These are phyloP conservation scores for Trissonchulus sp. DNA, from an alignment of 2,888 invertebrate species.

Conservation along the genomic window DNA sequence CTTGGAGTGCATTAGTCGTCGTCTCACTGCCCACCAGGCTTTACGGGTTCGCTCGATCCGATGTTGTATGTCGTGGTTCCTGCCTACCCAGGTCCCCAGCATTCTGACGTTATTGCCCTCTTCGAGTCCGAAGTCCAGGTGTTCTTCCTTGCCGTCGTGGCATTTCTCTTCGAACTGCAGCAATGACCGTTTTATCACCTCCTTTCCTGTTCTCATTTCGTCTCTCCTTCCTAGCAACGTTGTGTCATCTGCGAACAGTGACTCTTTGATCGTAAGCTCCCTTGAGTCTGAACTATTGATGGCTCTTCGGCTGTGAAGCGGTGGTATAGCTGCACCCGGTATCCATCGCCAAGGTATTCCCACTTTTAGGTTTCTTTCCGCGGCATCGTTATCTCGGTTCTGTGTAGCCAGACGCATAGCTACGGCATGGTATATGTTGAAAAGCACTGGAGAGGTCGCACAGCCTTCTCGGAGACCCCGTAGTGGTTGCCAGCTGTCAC, in stretches of 20 bases:
- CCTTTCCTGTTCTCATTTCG: conserved; percentile 5
- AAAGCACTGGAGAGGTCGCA: conserved; percentile 5
- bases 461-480: conserved; percentile 2
- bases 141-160: too few relatives aligned
- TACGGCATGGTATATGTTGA: conserved; percentile 5
- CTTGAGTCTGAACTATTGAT: not conserved
- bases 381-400: not conserved
- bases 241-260: not conserved
- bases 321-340: not conserved
- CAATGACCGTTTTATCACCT: not conserved
- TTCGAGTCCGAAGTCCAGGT: too few relatives aligned
- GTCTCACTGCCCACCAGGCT: too few relatives aligned
- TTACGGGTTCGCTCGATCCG: too few relatives aligned
- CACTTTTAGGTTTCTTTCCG: not conserved
- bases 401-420: not conserved
- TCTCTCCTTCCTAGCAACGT: not conserved
- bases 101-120: too few relatives aligned
- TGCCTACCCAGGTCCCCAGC: too few relatives aligned
- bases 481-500: not conserved
- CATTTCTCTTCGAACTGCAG: too few relatives aligned
- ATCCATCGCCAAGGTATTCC: not conserved
- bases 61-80: too few relatives aligned
- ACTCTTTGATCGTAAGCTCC: not conserved
- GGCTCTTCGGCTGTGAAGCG: not conserved
- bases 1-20: too few relatives aligned